Conservation (phyloP, 2,888 invertebrate species). For the Ophion slaviceki region DNA sequence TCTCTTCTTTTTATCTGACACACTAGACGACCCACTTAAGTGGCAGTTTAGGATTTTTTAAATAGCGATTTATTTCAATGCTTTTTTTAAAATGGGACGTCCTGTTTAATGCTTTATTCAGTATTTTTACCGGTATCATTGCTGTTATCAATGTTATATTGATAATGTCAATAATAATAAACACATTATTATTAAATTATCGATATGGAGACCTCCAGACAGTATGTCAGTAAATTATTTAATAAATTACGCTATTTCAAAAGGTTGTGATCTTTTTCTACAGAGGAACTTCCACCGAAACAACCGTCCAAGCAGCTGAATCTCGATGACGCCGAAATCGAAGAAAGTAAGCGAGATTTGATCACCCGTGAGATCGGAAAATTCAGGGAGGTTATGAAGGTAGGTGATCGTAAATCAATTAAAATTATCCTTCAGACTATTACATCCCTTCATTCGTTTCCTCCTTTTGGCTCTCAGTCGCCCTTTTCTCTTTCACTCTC, state of each 20-base stretch:
- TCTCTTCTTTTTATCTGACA: too few relatives aligned
- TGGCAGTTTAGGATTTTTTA: too few relatives aligned
- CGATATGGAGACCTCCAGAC: too few relatives aligned
- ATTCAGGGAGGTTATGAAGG: conserved; percentile 99
- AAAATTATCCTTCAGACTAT: conserved; percentile 26
- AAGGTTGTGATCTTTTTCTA: conserved; percentile 42
- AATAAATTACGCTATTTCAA: background rate
- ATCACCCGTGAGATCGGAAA: conserved; percentile 99
- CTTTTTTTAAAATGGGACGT: too few relatives aligned
- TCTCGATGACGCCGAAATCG: conserved; percentile 94
- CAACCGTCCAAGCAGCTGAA: conserved; percentile 80
- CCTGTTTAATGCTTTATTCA: too few relatives aligned
- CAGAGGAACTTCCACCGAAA: conserved; percentile 86
- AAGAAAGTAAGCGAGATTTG: conserved; percentile 97
- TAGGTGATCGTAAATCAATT: conserved; percentile 81
- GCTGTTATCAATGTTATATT: too few relatives aligned
- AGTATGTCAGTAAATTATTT: background rate
- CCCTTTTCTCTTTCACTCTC: conserved; percentile 13
- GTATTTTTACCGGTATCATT: too few relatives aligned
- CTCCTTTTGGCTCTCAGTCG: conserved; percentile 11
- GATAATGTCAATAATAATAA: too few relatives aligned
- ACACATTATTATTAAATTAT: too few relatives aligned
- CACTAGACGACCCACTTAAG: too few relatives aligned
- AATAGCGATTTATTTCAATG: too few relatives aligned
- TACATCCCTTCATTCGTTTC: conserved; percentile 1